phyloP scores from a whole-genome alignment of 2,797 vertebrate genomes.

The Saxicola maurus region DNA sequence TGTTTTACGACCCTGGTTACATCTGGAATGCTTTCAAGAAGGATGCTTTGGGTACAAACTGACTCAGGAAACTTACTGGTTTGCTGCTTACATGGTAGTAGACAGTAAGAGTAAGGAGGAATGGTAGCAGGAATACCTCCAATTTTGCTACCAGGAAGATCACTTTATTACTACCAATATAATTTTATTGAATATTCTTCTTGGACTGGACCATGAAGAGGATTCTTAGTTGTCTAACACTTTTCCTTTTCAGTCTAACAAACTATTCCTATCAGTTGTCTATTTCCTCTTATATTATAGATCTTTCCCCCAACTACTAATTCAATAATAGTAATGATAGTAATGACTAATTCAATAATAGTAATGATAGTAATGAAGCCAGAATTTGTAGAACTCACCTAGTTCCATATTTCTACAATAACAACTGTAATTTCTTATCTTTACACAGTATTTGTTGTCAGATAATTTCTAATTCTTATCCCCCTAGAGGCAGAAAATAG shows the following conservation, averaged over 20 bases:
- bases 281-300: neutral
- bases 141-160: constrained; percentile 12
- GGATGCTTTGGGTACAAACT: constrained; percentile 45
- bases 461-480: neutral
- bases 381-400: neutral
- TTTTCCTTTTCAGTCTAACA: neutral
- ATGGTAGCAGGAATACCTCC: constrained; percentile 18
- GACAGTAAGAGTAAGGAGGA: constrained; percentile 19
- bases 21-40: constrained; percentile 71
- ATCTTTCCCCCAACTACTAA: neutral
- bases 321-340: neutral
- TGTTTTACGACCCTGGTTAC: constrained; percentile 61
- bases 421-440: neutral
- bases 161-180: neutral
- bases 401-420: neutral
- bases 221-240: neutral
- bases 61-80: constrained; percentile 39
- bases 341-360: neutral
- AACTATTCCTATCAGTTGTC: neutral
- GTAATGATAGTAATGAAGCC: neutral
- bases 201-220: neutral
- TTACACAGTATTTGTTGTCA: neutral
- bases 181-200: neutral
- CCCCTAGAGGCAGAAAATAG: neutral
- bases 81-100: constrained; percentile 9